Conservation (phyloP, 2,888 invertebrate genomes). For the Stratiomys singularior region DNA sequence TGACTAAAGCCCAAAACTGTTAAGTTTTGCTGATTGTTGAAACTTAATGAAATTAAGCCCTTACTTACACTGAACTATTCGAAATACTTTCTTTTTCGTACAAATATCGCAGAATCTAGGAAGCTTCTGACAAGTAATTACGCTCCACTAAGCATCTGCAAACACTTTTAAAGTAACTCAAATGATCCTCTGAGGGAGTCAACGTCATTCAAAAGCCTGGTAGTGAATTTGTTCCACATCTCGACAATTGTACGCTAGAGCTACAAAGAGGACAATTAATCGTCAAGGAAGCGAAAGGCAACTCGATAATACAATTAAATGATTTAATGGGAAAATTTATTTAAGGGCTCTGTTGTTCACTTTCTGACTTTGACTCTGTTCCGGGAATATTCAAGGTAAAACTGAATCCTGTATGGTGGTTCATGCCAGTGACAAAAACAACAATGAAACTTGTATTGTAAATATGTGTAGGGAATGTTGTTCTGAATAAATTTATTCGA, state of each 20-base stretch:
- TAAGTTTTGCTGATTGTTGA: too few species aligned
- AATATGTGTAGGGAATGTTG: not conserved
- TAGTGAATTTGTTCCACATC: too few species aligned
- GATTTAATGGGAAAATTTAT: constrained; percentile 17
- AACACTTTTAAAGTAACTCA: not conserved
- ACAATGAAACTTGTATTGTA: not conserved
- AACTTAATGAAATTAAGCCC: too few species aligned
- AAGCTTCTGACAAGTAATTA: not conserved
- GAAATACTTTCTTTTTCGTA: too few species aligned
- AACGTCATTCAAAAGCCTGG: too few species aligned
- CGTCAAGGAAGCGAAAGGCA: constrained; percentile 11
- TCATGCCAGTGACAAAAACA: too few species aligned
- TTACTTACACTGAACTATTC: too few species aligned
- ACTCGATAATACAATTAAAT: constrained; percentile 12
- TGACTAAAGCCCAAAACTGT: too few species aligned
- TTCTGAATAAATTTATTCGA: not conserved
- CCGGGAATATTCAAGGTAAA: not conserved
- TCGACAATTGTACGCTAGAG: not conserved
- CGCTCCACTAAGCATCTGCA: not conserved
- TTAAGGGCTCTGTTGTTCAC: not conserved
- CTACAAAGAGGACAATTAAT: constrained; percentile 16
- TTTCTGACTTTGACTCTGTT: not conserved
- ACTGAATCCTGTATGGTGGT: not conserved
- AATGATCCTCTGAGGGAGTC: not conserved
- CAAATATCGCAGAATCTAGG: not conserved